A percentile compares a stretch with the other conserved stretches of the same genome.
These are phyloP conservation scores for Chiridota heheva DNA, from an alignment of 35 echinoderm and acorn worm genomes.

Conservation along the genomic window DNA sequence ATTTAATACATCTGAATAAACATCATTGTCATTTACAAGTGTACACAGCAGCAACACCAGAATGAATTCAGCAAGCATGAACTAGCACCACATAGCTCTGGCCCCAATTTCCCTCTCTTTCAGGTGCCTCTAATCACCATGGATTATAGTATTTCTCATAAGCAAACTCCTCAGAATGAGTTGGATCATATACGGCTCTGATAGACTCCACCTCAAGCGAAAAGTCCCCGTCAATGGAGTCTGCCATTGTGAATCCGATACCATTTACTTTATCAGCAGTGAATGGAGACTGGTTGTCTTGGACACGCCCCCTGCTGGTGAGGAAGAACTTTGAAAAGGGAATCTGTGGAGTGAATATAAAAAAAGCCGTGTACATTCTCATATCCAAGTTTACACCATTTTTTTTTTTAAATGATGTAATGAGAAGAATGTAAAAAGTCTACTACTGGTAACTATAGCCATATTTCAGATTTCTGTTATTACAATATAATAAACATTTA, in stretches of 20 bases:
- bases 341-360: slow-evolving; percentile 56
- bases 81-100: too few relatives aligned
- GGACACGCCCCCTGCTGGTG: slow-evolving; percentile 75
- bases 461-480: too few relatives aligned
- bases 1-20: too few relatives aligned
- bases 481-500: too few relatives aligned
- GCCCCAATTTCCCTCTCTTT: too few relatives aligned
- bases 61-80: too few relatives aligned
- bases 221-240: slow-evolving; percentile 89
- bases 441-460: too few relatives aligned
- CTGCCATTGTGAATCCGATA: slow-evolving; percentile 80
- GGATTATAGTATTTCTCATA: slow-evolving; percentile 57
- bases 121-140: not conserved
- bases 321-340: slow-evolving; percentile 99
- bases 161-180: slow-evolving; percentile 83
- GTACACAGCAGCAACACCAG: too few relatives aligned
- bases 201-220: slow-evolving; percentile 86
- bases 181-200: slow-evolving; percentile 67
- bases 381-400: not conserved
- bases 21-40: too few relatives aligned
- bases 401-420: too few relatives aligned
- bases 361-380: not conserved
- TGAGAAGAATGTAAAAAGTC: too few relatives aligned
- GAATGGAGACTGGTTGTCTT: slow-evolving; percentile 70
- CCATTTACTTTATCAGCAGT: slow-evolving; percentile 72